A percentile compares a stretch with the other conserved stretches of the same genome.
phyloP scores from a whole-genome alignment of 2,113 vertebrate species.

The Macroglossus sobrinus region DNA sequence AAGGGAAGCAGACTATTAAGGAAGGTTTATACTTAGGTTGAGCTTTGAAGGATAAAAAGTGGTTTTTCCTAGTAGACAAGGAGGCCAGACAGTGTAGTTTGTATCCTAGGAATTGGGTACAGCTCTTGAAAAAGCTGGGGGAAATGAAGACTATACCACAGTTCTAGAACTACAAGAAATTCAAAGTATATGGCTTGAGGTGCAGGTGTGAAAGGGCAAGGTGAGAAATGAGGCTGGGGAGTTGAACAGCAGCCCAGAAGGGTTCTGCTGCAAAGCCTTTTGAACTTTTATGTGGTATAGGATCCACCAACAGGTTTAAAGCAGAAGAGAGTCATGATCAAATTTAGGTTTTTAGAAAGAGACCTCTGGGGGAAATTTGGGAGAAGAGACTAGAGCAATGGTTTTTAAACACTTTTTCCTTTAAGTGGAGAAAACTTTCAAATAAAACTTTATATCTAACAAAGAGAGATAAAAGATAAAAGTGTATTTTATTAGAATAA shows the following conservation, averaged over 20 bases:
- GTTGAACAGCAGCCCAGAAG: background rate
- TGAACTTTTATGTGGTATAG: background rate
- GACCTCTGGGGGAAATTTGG: constrained; percentile 7
- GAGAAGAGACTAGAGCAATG: background rate
- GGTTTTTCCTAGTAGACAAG: background rate
- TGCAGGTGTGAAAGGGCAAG: background rate
- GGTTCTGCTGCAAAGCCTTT: background rate
- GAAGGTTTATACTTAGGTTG: background rate
- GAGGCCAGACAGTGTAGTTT: background rate
- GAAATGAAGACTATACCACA: background rate
- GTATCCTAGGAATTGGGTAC: background rate
- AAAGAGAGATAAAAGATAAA: background rate
- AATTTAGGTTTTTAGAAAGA: constrained; percentile 19
- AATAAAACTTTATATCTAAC: background rate
- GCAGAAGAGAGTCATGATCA: background rate
- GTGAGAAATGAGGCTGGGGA: background rate
- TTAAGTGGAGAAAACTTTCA: background rate
- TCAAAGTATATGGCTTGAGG: background rate
- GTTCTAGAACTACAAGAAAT: background rate
- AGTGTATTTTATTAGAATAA: constrained; percentile 21
- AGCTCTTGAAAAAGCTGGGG: background rate
- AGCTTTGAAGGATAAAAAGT: background rate
- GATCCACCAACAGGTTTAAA: constrained; percentile 6
- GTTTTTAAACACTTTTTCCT: background rate
- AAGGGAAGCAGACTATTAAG: background rate